Base-by-base conservation (phyloP, 2,888 invertebrate species). In the Metellina segmentata region DNA sequence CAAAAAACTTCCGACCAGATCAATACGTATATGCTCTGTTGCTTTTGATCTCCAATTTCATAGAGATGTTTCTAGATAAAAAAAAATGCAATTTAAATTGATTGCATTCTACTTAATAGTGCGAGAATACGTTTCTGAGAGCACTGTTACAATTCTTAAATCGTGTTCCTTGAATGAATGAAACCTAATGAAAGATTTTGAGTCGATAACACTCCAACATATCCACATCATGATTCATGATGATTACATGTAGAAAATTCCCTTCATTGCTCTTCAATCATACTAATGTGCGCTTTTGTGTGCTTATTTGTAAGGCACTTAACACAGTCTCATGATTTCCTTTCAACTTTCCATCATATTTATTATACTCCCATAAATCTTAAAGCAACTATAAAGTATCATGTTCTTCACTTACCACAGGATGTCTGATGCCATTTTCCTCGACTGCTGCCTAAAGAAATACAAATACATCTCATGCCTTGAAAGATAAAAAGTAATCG, bases 391-490 rank as follows among this genome's bases (percentile, higher is more conserved):
- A 7, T 8, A 61, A 61, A 61, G 11, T 61, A 16, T 16, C 61
- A 5, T 16, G 13, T 11, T 61, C 9, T 61, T 61, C 5, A 13
- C 34, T 34, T 34, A 34, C 8, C 13, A 61, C 13, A 13, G 61
- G 61, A 61, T 61, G 61, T 16, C 61, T 61, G 6, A 61, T 34
- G 34, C 34, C 34, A 34, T 34, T 34, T 34, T 34, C 34, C 34
- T 34, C n/a, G 34, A 34, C 1, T 34, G 34, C 4, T 34, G 34
- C 34, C 34, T 34, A 61, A 61, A 61, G 61, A 70, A 61, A 75
- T 78, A 19, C n/a, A 71, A 69, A 87, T 87, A 81, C 52, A 81
- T 78, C 71, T 75, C 69, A 75, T 51, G n/a, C 16, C 34, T 69
- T 53, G 49, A 61, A 53, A 53, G 16, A 75, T 71, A 74, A 53